Percentiles rank a stretch among this genome's conserved stretches.
phyloP scores from a whole-genome alignment of 2,888 invertebrate genomes.

The Disparrhopalites patrizii region DNA sequence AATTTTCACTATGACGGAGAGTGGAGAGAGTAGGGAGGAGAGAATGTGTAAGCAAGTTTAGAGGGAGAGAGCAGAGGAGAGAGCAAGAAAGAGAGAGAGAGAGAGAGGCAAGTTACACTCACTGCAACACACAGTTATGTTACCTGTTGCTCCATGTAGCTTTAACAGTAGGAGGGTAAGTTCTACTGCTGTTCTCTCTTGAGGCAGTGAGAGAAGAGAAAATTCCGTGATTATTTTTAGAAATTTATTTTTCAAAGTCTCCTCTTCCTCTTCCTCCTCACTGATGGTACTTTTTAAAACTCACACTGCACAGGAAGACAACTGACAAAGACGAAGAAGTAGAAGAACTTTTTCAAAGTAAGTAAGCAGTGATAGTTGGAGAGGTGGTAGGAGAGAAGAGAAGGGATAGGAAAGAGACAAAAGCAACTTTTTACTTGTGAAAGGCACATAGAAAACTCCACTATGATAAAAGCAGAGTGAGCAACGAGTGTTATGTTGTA shows the following conservation, averaged over 20 bases:
- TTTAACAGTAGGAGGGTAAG: background rate
- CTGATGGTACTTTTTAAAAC: too few relatives aligned
- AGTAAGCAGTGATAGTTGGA: background rate
- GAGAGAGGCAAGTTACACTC: background rate
- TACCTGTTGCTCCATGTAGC: conserved; percentile 31
- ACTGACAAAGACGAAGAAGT: too few relatives aligned
- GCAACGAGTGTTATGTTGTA: background rate
- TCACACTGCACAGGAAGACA: too few relatives aligned
- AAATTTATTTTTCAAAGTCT: conserved; percentile 22
- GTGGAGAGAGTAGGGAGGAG: background rate
- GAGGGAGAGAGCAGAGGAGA: background rate
- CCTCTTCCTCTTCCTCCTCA: background rate
- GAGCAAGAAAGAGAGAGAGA: background rate
- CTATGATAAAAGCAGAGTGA: background rate
- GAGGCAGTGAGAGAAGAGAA: conserved; percentile 27
- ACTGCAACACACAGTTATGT: conserved; percentile 18
- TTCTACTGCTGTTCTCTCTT: too few relatives aligned
- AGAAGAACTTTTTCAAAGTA: background rate
- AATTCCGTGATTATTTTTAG: conserved; percentile 32
- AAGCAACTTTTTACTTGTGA: conserved; percentile 30
- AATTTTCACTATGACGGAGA: conserved; percentile 22
- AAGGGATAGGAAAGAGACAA: conserved; percentile 23
- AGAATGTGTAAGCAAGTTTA: background rate
- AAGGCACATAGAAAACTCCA: conserved; percentile 14
- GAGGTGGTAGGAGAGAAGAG: conserved; percentile 2